Evolutionary conservation across 2,888 invertebrate genomes (phyloP).

Genomic region (Drosophila borealis): DNA sequence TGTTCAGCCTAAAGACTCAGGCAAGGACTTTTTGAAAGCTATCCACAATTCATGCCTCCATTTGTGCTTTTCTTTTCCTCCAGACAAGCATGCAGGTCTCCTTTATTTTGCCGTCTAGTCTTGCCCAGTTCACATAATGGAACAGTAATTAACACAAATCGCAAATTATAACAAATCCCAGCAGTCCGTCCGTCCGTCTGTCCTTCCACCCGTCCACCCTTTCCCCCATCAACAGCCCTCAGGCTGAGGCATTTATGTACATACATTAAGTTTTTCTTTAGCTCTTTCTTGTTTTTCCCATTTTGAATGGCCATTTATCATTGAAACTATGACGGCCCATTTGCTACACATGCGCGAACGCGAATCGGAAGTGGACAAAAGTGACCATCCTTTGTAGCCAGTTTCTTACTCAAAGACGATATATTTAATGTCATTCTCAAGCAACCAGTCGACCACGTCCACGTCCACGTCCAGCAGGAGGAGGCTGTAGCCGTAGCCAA

Average conservation of each 20-base stretch:
- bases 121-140: conserved; percentile 54
- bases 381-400: conserved; percentile 61
- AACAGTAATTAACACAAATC: conserved; percentile 76
- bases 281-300: conserved; percentile 39
- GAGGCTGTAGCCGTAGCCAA: conserved; percentile 35
- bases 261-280: conserved; percentile 51
- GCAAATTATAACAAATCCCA: conserved; percentile 71
- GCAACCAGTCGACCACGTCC: conserved; percentile 42
- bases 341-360: conserved; percentile 63
- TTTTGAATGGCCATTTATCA: conserved; percentile 70
- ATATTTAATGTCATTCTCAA: conserved; percentile 68
- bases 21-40: not conserved
- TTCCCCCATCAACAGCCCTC: conserved; percentile 22
- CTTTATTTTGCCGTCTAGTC: conserved; percentile 19
- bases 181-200: conserved; percentile 9
- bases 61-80: not conserved
- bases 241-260: conserved; percentile 33
- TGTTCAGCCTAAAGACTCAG: no score
- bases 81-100: conserved; percentile 29
- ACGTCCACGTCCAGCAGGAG: conserved; percentile 17
- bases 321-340: conserved; percentile 71
- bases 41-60: not conserved
- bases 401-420: conserved; percentile 54
- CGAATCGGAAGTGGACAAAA: conserved; percentile 64
- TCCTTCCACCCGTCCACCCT: conserved; percentile 9